These are phyloP conservation scores for Drosophila pruinosa DNA, from an alignment of 1,140 invertebrate species.

Conservation along the genomic window DNA sequence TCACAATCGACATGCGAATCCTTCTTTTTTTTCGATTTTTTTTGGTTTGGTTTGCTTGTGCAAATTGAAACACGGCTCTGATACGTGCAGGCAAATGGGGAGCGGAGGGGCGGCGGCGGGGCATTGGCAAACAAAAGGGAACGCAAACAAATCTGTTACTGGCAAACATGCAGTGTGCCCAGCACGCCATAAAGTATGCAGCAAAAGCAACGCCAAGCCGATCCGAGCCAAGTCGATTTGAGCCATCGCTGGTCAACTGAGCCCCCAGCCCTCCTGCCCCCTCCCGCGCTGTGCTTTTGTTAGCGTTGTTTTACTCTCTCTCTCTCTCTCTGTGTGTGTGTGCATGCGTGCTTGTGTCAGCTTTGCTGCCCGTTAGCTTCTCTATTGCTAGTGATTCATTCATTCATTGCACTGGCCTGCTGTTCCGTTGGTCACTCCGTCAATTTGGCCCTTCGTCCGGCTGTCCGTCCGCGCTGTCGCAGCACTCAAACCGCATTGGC, in stretches of 20 bases:
- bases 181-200: slow-evolving; percentile 68
- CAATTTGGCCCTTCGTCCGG: slow-evolving; percentile 21
- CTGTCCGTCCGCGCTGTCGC: slow-evolving; percentile 63
- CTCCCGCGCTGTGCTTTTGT: slow-evolving; percentile 34
- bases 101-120: neutral
- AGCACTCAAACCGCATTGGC: slow-evolving; percentile 72
- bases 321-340: neutral
- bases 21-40: no score
- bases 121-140: slow-evolving; percentile 64
- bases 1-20: slow-evolving; percentile 22
- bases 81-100: slow-evolving; percentile 64
- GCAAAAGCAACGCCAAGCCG: slow-evolving; percentile 20
- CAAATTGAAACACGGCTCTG: slow-evolving; percentile 75
- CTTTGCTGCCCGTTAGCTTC: slow-evolving; percentile 9
- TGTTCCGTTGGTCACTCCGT: slow-evolving; percentile 36
- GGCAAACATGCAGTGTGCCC: slow-evolving; percentile 59
- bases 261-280: neutral
- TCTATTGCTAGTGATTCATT: slow-evolving; percentile 64
- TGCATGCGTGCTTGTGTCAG: slow-evolving; percentile 13
- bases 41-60: no score
- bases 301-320: slow-evolving; percentile 11
- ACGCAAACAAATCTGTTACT: slow-evolving; percentile 67
- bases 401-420: slow-evolving; percentile 59
- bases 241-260: slow-evolving; percentile 19
- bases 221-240: slow-evolving; percentile 15